phyloP scores from a whole-genome alignment of 1,140 invertebrate genomes.

The Metopolophium dirhodum region DNA sequence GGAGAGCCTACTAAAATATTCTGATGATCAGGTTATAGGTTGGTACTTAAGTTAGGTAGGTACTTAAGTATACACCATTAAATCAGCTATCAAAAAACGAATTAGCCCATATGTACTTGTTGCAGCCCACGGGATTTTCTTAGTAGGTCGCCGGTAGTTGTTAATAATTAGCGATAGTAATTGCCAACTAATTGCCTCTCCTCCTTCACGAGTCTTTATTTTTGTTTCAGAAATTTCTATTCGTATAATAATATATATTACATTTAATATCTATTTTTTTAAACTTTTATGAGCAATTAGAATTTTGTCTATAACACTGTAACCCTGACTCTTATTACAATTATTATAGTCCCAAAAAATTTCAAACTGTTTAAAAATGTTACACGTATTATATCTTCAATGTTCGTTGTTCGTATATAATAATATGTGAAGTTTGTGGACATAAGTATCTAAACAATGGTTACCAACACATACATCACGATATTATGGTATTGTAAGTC shows the following conservation, averaged over 20 bases:
- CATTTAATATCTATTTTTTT: background rate
- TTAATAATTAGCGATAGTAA: background rate
- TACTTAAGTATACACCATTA: background rate
- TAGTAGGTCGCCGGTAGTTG: background rate
- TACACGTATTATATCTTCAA: background rate
- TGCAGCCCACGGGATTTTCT: background rate
- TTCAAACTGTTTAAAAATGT: background rate
- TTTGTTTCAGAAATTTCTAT: background rate
- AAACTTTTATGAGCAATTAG: no score
- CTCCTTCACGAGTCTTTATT: background rate
- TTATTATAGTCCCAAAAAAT: background rate
- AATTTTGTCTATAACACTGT: no score
- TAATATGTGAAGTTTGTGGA: background rate
- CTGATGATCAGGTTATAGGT: background rate
- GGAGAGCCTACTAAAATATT: background rate
- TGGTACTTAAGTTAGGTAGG: no score
- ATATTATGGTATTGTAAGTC: background rate
- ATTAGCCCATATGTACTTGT: background rate
- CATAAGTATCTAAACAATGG: background rate
- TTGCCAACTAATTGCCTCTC: background rate
- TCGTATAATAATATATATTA: background rate
- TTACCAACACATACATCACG: background rate
- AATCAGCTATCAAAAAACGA: background rate
- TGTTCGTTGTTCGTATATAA: background rate
- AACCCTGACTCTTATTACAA: background rate